Percentiles rank a stretch among this genome's conserved stretches.
phyloP scores from a whole-genome alignment of 2,797 vertebrate species.

The Perodicticus potto region DNA sequence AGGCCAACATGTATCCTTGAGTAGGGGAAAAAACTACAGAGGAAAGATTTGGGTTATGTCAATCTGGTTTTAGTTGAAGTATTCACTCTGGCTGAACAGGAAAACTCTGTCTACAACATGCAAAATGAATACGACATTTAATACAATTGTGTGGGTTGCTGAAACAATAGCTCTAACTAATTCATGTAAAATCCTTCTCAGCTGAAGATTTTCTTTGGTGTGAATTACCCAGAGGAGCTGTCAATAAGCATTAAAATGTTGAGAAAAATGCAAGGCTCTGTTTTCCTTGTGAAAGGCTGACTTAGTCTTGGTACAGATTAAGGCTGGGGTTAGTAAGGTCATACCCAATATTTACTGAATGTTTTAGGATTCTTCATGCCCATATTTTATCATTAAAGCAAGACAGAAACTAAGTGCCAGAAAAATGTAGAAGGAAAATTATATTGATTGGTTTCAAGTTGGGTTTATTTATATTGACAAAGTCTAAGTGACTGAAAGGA shows the following conservation, averaged over 20 bases:
- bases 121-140: slow-evolving; percentile 45
- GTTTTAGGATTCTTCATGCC: neutral
- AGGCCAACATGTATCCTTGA: slow-evolving; percentile 62
- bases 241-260: slow-evolving; percentile 52
- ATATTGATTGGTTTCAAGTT: slow-evolving; percentile 20
- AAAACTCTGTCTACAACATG: neutral
- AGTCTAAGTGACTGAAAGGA: slow-evolving; percentile 31
- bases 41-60: neutral
- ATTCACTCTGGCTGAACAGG: neutral
- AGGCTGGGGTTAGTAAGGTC: neutral
- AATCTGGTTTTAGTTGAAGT: slow-evolving; percentile 54
- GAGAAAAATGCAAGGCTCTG: slow-evolving; percentile 38
- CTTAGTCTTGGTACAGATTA: neutral
- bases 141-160: slow-evolving; percentile 8
- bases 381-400: slow-evolving; percentile 55
- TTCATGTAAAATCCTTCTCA: neutral
- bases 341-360: neutral
- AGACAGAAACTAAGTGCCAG: neutral
- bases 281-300: slow-evolving; percentile 38
- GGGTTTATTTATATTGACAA: slow-evolving; percentile 56
- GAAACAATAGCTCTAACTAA: slow-evolving; percentile 38
- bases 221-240: slow-evolving; percentile 36
- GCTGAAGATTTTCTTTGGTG: slow-evolving; percentile 33
- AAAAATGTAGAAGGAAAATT: neutral
- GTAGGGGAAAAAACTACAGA: slow-evolving; percentile 34